Evolutionary conservation across 2,797 vertebrate species (phyloP).

Genomic region (Ispidina picta): DNA sequence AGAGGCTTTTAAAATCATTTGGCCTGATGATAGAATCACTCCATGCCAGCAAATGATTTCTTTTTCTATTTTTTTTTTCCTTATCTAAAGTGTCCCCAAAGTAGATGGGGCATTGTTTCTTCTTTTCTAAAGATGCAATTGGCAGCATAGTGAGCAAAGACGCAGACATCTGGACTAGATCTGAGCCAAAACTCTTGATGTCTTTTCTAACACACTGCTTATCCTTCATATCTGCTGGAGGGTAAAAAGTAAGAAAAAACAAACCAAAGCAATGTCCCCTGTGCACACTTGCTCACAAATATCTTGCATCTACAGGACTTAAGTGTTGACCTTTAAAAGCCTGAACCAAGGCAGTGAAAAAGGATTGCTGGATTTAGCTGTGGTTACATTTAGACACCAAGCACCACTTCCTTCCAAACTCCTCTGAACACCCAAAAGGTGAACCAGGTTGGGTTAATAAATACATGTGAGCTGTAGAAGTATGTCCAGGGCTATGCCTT

Average conservation of each 20-base stretch:
- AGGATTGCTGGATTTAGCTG: background rate
- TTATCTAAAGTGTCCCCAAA: background rate
- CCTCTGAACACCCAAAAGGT: background rate
- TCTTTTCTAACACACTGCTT: background rate
- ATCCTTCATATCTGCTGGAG: background rate
- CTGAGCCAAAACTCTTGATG: slow-evolving; percentile 18
- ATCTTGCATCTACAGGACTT: background rate
- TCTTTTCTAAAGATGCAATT: background rate
- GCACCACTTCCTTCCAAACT: background rate
- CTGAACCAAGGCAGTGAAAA: background rate
- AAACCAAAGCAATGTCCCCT: background rate
- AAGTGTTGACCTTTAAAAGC: background rate
- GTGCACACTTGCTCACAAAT: rapidly evolving
- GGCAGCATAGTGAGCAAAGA: background rate
- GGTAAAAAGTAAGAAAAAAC: background rate
- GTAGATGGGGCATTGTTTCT: background rate
- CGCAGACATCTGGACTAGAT: slow-evolving; percentile 14
- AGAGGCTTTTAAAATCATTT: slow-evolving; percentile 28
- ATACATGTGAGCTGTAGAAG: background rate
- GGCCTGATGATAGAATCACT: background rate
- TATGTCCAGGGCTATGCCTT: background rate
- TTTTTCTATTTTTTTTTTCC: background rate
- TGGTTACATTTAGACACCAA: background rate
- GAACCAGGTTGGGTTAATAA: background rate
- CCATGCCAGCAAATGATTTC: background rate